phyloP scores from a whole-genome alignment of 2,888 invertebrate genomes.

The Cotesia congregata region DNA sequence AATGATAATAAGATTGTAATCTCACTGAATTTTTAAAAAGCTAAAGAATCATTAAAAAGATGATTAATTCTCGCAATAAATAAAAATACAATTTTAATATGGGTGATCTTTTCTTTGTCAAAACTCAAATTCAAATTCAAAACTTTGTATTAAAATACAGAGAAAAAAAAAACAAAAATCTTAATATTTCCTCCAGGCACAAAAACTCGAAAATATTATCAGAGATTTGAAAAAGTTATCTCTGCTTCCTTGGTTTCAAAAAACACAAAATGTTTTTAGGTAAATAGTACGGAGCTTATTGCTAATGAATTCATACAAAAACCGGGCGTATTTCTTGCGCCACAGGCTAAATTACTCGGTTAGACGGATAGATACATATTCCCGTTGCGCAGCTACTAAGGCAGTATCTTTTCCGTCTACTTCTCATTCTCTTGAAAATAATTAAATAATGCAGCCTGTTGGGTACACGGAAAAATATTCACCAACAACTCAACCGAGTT shows the following conservation, averaged over 20 bases:
- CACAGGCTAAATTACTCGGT: constrained; percentile 50
- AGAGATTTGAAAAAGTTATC: background rate
- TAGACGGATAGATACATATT: constrained; percentile 47
- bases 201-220: too few relatives aligned
- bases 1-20: too few relatives aligned
- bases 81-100: too few relatives aligned
- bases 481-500: constrained; percentile 13
- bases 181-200: too few relatives aligned
- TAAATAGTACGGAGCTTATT: constrained; percentile 30
- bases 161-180: too few relatives aligned
- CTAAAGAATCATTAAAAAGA: too few relatives aligned
- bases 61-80: too few relatives aligned
- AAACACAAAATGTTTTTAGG: constrained; percentile 28
- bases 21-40: too few relatives aligned
- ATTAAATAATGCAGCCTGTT: constrained; percentile 33
- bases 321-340: constrained; percentile 37
- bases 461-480: constrained; percentile 34
- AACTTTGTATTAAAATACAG: too few relatives aligned
- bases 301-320: constrained; percentile 38
- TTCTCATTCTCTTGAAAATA: constrained; percentile 28
- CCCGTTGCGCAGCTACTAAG: background rate
- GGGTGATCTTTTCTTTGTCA: too few relatives aligned
- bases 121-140: too few relatives aligned
- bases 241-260: background rate
- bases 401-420: constrained; percentile 19